Conservation (phyloP, 2,113 vertebrate genomes). For the Mustela nigripes region DNA sequence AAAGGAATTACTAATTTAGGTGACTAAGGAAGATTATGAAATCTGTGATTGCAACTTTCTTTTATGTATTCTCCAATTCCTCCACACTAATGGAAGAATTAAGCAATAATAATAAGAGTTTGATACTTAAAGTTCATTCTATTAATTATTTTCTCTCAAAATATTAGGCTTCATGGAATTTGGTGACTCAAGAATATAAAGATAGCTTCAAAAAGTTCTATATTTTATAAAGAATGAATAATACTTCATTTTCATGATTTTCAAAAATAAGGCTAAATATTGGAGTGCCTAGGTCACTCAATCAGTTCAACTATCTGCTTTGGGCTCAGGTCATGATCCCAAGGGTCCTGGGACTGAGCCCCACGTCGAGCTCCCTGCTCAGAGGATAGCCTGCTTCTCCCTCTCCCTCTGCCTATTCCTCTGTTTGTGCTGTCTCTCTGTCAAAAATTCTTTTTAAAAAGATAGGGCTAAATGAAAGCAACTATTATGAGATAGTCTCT, state of each 20-base stretch:
- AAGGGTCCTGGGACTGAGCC: too few species aligned
- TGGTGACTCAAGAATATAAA: background rate
- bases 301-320: background rate
- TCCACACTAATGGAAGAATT: background rate
- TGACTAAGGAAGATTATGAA: background rate
- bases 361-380: too few species aligned
- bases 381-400: background rate
- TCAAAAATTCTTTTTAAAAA: background rate
- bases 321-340: background rate
- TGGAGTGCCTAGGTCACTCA: background rate
- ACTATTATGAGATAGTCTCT: background rate
- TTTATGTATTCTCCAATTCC: background rate
- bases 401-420: background rate
- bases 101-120: background rate
- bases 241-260: background rate
- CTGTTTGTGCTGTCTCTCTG: background rate
- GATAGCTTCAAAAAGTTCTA: background rate
- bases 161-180: background rate
- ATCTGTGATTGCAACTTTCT: background rate
- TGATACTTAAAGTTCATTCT: background rate
- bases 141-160: background rate
- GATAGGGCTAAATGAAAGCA: background rate
- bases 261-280: background rate
- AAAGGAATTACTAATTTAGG: background rate
- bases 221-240: background rate